Evolutionary conservation across 2,797 vertebrate genomes (phyloP).

Genomic region (Sebastes glaucus): DNA sequence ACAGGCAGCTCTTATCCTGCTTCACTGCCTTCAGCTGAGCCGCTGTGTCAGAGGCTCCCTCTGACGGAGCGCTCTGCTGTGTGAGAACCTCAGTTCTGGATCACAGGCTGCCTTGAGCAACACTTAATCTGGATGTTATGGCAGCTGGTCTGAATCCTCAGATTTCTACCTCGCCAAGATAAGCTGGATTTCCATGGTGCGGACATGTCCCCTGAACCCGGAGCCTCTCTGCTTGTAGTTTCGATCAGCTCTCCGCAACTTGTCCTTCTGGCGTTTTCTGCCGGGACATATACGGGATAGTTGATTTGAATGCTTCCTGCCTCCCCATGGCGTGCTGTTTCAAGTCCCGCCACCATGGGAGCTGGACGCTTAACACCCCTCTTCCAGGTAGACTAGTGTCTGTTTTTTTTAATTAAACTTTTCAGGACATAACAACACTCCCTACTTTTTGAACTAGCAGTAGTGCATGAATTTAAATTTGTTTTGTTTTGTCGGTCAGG

Average conservation of each 20-base stretch:
- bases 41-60: slow-evolving; percentile 51
- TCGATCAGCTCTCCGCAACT: slow-evolving; percentile 14
- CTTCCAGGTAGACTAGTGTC: slow-evolving; percentile 66
- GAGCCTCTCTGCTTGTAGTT: slow-evolving; percentile 41
- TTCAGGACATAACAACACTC: background rate
- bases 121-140: slow-evolving; percentile 67
- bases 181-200: slow-evolving; percentile 60
- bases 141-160: slow-evolving; percentile 62
- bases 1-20: slow-evolving; percentile 67
- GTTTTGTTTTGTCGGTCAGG: background rate
- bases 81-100: slow-evolving; percentile 60
- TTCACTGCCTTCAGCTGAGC: slow-evolving; percentile 73
- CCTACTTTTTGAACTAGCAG: background rate
- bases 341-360: slow-evolving; percentile 71
- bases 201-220: slow-evolving; percentile 44
- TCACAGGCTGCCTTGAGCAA: slow-evolving; percentile 51
- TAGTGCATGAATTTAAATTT: background rate
- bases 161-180: slow-evolving; percentile 50
- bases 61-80: slow-evolving; percentile 54
- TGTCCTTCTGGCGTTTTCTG: slow-evolving; percentile 20
- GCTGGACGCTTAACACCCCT: slow-evolving; percentile 78
- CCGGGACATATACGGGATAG: slow-evolving; percentile 24
- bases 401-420: background rate
- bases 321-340: slow-evolving; percentile 83
- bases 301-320: slow-evolving; percentile 41